Percentiles rank a stretch among this genome's conserved stretches.
Evolutionary conservation across 2,113 vertebrate species (phyloP).

Genomic region (Pipa parva): DNA sequence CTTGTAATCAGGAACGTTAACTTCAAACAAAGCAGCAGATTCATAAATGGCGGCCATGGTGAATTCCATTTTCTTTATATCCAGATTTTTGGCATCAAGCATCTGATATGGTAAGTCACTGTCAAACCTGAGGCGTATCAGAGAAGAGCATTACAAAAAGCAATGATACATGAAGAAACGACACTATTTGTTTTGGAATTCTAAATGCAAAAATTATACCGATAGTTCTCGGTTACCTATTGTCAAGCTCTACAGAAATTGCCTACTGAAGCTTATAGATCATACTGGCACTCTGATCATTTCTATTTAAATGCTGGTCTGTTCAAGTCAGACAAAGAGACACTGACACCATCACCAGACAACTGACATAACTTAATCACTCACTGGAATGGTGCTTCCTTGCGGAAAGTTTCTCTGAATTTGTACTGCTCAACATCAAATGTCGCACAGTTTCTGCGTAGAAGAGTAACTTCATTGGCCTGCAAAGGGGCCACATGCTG

Average conservation of each 20-base stretch:
- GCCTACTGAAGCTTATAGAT: no score
- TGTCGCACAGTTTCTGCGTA: slow-evolving; percentile 68
- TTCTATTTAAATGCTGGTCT: no score
- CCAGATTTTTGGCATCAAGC: slow-evolving; percentile 69
- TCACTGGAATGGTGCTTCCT: slow-evolving; percentile 67
- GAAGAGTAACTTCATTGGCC: slow-evolving; percentile 66
- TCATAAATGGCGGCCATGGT: slow-evolving; percentile 74
- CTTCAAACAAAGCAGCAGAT: slow-evolving; percentile 85
- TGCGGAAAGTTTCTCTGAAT: slow-evolving; percentile 73
- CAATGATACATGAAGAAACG: no score
- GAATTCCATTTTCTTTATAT: slow-evolving; percentile 78
- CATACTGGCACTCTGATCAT: no score
- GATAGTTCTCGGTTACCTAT: no score
- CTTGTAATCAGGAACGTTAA: slow-evolving; percentile 79
- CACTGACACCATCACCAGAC: no score
- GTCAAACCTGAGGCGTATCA: slow-evolving; percentile 75
- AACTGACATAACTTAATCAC: no score
- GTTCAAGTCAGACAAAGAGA: no score
- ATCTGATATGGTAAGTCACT: slow-evolving; percentile 66
- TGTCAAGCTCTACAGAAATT: no score
- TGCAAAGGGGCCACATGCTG: slow-evolving; percentile 87
- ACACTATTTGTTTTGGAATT: no score
- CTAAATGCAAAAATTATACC: no score
- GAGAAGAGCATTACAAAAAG: background rate
- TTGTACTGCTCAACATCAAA: slow-evolving; percentile 75